Evolutionary conservation across 2,888 invertebrate species (phyloP), one percentile per base, ranked within the genome.

Genomic region (Schizaphis graminum): DNA sequence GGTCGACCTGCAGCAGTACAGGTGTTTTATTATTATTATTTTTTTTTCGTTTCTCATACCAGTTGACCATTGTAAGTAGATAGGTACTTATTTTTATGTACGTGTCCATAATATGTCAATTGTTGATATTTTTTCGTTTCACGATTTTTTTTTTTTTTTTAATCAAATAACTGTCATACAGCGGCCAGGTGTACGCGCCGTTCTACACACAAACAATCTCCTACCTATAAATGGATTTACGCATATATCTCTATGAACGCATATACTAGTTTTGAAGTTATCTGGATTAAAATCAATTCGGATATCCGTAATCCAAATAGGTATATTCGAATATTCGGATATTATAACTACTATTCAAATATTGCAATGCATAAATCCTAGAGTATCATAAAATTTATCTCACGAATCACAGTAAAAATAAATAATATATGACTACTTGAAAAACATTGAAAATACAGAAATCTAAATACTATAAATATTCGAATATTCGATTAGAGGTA

Each of bases 1-100:
- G 92, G 92, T 92, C 24, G 67, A 67, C 67, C 86, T 26, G n/a
- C n/a, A 67, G 13, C n/a, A 61, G 44, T 67, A 67, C 92, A 92
- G 91, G 91, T 92, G 87, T 41, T 85, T 28, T 61, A 67, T 67
- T 26, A 53, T 53, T 35, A 35, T 41, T 35, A 13, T 47, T 47
- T 35, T 44, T 77, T 35, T 53, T 28, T 28, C 87, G 35, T 57
- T 61, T 61, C 44, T 61, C 44, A 21, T 57, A 49, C 88, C 26
- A 28, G 47, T 86, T 47, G 86, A 77, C 47, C 47, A 49, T 86
- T 47, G 44, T 86, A n/a, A 67, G 13, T 28, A 86, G 11, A 47
- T 47, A 47, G 11, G 86, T 47, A 86, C 44, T 47, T 35, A 21
- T 35, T 35, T 77, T 35, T 21, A 35, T 77, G 77, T 77, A 77